phyloP scores from a whole-genome alignment of 2,113 vertebrate genomes.

The Thunnus thynnus region DNA sequence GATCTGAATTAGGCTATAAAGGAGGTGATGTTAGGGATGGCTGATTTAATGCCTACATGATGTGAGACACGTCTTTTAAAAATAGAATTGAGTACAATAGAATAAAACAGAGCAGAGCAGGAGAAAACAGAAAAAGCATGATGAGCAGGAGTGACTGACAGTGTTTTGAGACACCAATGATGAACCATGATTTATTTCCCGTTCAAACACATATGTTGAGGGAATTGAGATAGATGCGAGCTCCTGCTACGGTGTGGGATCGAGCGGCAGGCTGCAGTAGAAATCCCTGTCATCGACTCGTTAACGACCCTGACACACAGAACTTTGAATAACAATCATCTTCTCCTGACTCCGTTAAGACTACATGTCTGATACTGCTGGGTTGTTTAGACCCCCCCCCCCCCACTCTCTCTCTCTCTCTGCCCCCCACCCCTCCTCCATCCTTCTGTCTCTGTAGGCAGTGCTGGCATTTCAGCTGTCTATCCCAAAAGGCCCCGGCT shows the following conservation, averaged over 20 bases:
- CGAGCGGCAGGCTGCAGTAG: conserved; percentile 56
- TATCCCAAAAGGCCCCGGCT: conserved; percentile 75
- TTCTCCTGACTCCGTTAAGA: conserved; percentile 77
- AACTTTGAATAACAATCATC: conserved; percentile 84
- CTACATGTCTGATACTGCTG: conserved; percentile 77
- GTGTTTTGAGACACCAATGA: conserved; percentile 79
- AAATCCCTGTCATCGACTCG: conserved; percentile 78
- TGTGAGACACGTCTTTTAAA: conserved; percentile 36
- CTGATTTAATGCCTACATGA: conserved; percentile 62
- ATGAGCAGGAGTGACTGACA: conserved; percentile 62
- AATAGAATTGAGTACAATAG: conserved; percentile 27
- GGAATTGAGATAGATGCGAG: conserved; percentile 77
- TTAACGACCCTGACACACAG: conserved; percentile 81
- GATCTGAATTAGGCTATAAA: conserved; percentile 51
- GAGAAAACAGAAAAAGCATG: conserved; percentile 5
- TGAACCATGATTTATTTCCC: conserved; percentile 83
- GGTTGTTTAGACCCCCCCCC: conserved; percentile 58
- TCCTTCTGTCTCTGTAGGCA: conserved; percentile 74
- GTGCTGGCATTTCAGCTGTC: conserved; percentile 82
- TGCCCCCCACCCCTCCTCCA: conserved; percentile 11
- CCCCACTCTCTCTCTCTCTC: neutral
- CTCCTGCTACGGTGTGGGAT: conserved; percentile 54
- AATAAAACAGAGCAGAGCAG: conserved; percentile 14
- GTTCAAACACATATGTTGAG: conserved; percentile 83
- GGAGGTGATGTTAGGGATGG: conserved; percentile 58